phyloP scores from a whole-genome alignment of 2,113 vertebrate genomes.

The Zosterops pallidus region DNA sequence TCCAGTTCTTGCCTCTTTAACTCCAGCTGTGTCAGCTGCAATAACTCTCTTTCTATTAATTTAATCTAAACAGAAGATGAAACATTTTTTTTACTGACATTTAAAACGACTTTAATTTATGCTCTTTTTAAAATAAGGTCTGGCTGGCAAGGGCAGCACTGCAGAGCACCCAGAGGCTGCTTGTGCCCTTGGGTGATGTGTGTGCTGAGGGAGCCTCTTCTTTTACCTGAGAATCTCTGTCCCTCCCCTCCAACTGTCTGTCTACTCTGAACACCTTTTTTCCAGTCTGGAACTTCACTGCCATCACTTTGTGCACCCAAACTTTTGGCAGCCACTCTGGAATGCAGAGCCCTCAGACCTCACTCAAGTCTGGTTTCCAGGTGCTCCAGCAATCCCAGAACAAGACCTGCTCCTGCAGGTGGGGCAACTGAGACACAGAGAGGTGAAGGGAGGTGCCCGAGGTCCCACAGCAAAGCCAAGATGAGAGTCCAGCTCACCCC shows the following conservation, averaged over 20 bases:
- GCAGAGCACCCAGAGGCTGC: not conserved
- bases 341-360: not conserved
- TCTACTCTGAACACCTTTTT: not conserved
- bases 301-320: not conserved
- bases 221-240: not conserved
- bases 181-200: not conserved
- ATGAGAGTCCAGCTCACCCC: not conserved
- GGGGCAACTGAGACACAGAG: constrained; percentile 49
- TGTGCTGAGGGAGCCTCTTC: not conserved
- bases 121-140: not conserved
- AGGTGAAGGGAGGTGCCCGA: not conserved
- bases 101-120: not conserved
- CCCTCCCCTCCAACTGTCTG: not conserved
- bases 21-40: constrained; percentile 98
- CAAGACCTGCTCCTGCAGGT: not conserved
- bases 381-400: not conserved
- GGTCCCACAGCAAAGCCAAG: constrained; percentile 41
- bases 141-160: not conserved
- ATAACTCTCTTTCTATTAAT: constrained; percentile 96
- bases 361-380: not conserved
- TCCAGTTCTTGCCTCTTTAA: constrained; percentile 94
- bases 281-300: not conserved
- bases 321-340: not conserved
- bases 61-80: constrained; percentile 95
- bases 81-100: constrained; percentile 73